Evolutionary conservation across 2,113 vertebrate species (phyloP), one percentile per base, ranked within the genome.

Genomic region (Paradisaea rubra): DNA sequence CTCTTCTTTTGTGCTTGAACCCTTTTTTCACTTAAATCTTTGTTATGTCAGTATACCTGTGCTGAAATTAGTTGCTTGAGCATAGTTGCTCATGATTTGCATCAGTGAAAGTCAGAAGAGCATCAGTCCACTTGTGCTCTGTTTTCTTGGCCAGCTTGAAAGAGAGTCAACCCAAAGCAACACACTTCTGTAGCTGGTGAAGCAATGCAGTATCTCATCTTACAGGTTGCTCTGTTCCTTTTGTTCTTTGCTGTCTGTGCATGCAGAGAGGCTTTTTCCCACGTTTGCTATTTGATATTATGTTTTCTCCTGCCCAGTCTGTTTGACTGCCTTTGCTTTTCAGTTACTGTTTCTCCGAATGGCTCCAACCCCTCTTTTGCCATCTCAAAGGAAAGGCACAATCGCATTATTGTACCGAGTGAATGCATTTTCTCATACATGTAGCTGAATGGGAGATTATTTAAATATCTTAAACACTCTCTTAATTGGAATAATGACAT

Each of bases 401-500:
- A 93, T 66, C 82, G 52, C 41, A 77, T 95, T 94, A 93, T 84
- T 96, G 94, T 96, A 53, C 78, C 64, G 41, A 61, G 41, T 84
- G 81, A 96, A 96, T 88, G 68, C 66, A 79, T 88, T 92, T 91
- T 93, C 91, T 95, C 83, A 91, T 41, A 94, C 57, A 52, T 39
- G 78, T 81, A 88, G 79, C 84, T 89, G 84, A 96, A 95, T 88
- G 57, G 52, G 66, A 94, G 80, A 92, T 91, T 76, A 94, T 94
- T 93, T 72, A 88, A 95, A 59, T 91, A 78, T 65, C 56, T 93
- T 83, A 72, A 90, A 85, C 50, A 49, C 41, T 76, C 47, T 95
- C 76, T 69, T 93, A 86, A 69, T 53, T 88, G 86, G 69, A 94
- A 68, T 82, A 86, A 59, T 68, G 64, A 83, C 3, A 24, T 71